phyloP scores from a whole-genome alignment of 2,113 vertebrate genomes.

The Nibea albiflora region DNA sequence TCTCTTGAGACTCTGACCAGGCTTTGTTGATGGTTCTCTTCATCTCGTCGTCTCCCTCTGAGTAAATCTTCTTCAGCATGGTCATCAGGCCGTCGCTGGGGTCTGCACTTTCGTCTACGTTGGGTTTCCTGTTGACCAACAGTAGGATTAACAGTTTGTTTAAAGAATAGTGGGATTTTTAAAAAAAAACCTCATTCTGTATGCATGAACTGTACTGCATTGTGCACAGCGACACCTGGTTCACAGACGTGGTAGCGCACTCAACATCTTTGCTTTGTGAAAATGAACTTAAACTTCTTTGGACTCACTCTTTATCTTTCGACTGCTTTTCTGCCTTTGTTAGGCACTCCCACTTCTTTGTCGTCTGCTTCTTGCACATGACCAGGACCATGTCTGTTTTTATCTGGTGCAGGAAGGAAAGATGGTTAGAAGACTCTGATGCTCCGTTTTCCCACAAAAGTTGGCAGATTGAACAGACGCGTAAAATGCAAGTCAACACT shows the following conservation, averaged over 20 bases:
- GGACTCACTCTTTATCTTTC: constrained; percentile 96
- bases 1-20: constrained; percentile 97
- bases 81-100: constrained; percentile 95
- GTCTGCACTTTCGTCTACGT: constrained; percentile 86
- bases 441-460: background rate
- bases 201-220: background rate
- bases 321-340: constrained; percentile 94
- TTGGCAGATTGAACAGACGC: fast-evolving
- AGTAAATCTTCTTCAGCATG: constrained; percentile 96
- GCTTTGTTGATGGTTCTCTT: constrained; percentile 98
- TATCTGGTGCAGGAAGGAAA: constrained; percentile 80
- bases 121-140: constrained; percentile 86
- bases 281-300: background rate
- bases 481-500: background rate
- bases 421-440: background rate
- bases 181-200: background rate
- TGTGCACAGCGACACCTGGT: background rate
- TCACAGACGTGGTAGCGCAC: background rate
- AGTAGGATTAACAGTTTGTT: background rate
- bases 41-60: constrained; percentile 97
- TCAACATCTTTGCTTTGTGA: background rate
- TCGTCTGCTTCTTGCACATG: constrained; percentile 92
- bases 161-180: background rate
- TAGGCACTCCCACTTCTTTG: constrained; percentile 95
- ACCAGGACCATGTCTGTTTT: constrained; percentile 95